phyloP scores from a whole-genome alignment of 2,888 invertebrate genomes.

The Ectropis crepuscularia region DNA sequence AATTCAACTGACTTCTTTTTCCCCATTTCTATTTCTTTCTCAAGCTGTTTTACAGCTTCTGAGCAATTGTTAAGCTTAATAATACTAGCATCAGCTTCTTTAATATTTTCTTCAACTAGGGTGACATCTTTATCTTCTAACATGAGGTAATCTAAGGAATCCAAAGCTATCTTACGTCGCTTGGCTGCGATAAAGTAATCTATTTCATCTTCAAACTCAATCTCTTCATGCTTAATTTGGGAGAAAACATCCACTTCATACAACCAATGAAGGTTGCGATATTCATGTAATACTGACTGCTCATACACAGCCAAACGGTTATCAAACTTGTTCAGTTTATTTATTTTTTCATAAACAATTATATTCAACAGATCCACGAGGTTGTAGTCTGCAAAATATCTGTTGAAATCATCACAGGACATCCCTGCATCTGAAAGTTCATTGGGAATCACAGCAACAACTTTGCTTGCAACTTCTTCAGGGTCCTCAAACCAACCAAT shows the following conservation, averaged over 20 bases:
- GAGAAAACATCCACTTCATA: slow-evolving; percentile 68
- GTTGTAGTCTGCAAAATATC: slow-evolving; percentile 72
- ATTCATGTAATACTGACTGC: slow-evolving; percentile 78
- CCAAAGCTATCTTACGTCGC: slow-evolving; percentile 71
- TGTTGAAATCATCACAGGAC: slow-evolving; percentile 64
- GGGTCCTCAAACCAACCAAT: slow-evolving; percentile 78
- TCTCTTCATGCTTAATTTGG: slow-evolving; percentile 68
- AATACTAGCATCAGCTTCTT: slow-evolving; percentile 63
- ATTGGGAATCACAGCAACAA: slow-evolving; percentile 72
- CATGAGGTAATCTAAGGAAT: slow-evolving; percentile 69
- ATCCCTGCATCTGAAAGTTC: slow-evolving; percentile 69
- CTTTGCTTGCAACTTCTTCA: slow-evolving; percentile 78
- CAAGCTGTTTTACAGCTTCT: slow-evolving; percentile 74
- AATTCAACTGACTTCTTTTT: slow-evolving; percentile 74
- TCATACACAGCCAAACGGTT: slow-evolving; percentile 85
- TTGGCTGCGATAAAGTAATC: slow-evolving; percentile 69
- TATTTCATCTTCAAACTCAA: slow-evolving; percentile 68
- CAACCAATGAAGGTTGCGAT: slow-evolving; percentile 85
- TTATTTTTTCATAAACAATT: slow-evolving; percentile 83
- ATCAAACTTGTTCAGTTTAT: slow-evolving; percentile 72
- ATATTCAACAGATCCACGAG: slow-evolving; percentile 84
- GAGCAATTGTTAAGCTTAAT: slow-evolving; percentile 64
- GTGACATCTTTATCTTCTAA: slow-evolving; percentile 72
- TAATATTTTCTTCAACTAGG: slow-evolving; percentile 68
- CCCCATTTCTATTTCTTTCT: slow-evolving; percentile 75